Percentiles rank a stretch among this genome's conserved stretches.
Evolutionary conservation across 2,797 vertebrate genomes (phyloP).

Genomic region (Botia kubotai): DNA sequence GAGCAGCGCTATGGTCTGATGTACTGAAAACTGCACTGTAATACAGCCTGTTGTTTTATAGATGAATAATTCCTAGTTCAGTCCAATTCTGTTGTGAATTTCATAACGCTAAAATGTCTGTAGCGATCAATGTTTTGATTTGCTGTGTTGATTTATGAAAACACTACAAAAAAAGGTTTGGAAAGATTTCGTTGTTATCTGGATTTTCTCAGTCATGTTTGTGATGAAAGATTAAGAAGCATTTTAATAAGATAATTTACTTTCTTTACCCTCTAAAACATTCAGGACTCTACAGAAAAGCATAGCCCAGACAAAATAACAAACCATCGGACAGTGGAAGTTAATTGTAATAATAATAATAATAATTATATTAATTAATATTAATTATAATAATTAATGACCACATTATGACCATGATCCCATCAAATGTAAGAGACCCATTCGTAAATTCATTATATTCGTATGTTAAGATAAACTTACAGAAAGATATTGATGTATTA

Average conservation of each 20-base stretch:
- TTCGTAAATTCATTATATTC: neutral
- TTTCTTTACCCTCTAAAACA: neutral
- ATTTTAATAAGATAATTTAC: neutral
- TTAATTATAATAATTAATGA: too few species aligned
- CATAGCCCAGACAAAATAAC: neutral
- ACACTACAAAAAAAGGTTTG: too few species aligned
- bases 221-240: neutral
- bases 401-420: neutral
- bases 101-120: neutral
- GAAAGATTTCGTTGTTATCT: too few species aligned
- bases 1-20: neutral
- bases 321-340: neutral
- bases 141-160: too few species aligned
- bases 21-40: neutral
- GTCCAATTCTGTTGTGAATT: too few species aligned
- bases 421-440: neutral
- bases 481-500: neutral
- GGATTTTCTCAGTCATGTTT: too few species aligned
- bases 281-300: neutral
- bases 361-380: too few species aligned
- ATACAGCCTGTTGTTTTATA: neutral
- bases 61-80: too few species aligned
- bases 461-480: neutral
- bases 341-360: too few species aligned
- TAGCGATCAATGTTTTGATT: neutral